These are phyloP conservation scores for Acrossocheilus fasciatus DNA, from an alignment of 2,797 vertebrate genomes.

Conservation along the genomic window DNA sequence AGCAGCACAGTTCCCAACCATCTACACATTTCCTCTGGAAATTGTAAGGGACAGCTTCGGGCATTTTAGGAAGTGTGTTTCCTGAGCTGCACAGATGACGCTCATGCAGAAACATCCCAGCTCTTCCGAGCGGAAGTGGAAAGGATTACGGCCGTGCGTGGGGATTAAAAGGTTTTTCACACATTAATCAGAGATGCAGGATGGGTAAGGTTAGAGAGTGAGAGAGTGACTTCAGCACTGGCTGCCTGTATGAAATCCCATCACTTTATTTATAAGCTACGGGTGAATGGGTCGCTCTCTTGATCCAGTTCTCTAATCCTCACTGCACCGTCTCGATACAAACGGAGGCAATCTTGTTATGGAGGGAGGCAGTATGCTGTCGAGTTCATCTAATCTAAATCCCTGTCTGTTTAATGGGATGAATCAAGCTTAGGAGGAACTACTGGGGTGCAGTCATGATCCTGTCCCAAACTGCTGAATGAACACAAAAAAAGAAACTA, in stretches of 20 bases:
- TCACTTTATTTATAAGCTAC: slow-evolving; percentile 40
- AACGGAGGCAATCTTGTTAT: slow-evolving; percentile 36
- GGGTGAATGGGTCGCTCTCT: slow-evolving; percentile 1
- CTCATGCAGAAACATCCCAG: slow-evolving; percentile 40
- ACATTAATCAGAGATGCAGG: slow-evolving; percentile 38
- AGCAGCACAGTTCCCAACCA: neutral
- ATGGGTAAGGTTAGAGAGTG: slow-evolving; percentile 32
- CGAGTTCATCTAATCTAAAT: slow-evolving; percentile 44
- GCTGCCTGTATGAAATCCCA: slow-evolving; percentile 34
- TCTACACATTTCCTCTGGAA: slow-evolving; percentile 27
- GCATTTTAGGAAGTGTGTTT: slow-evolving; percentile 37
- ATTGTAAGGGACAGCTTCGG: neutral
- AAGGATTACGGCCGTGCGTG: slow-evolving; percentile 3
- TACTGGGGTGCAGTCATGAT: slow-evolving; percentile 30
- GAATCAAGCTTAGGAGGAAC: slow-evolving; percentile 36
- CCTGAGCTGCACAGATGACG: slow-evolving; percentile 28
- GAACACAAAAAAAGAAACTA: neutral
- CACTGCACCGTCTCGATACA: slow-evolving; percentile 12
- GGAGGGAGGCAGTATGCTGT: slow-evolving; percentile 39
- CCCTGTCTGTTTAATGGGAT: slow-evolving; percentile 50
- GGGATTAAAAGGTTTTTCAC: slow-evolving; percentile 43
- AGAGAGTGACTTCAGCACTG: slow-evolving; percentile 18
- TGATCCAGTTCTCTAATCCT: slow-evolving; percentile 34
- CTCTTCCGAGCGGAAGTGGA: slow-evolving; percentile 16
- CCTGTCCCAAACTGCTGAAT: slow-evolving; percentile 2